Evolutionary conservation across 2,888 invertebrate species (phyloP).

Genomic region (Parelbella ahira): DNA sequence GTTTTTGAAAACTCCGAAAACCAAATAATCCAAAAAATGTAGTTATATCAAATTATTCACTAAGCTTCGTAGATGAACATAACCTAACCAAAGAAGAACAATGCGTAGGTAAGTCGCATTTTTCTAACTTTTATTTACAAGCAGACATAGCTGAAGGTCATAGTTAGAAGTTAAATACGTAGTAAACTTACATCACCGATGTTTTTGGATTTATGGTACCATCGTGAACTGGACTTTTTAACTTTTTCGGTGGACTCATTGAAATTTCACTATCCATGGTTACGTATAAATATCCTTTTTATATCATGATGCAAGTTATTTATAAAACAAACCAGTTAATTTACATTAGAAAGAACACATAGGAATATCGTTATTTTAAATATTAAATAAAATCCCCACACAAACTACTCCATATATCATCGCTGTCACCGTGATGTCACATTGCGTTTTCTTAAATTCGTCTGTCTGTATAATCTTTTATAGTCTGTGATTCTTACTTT

Average conservation of each 20-base stretch:
- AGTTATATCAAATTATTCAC: too few species aligned
- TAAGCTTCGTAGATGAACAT: too few species aligned
- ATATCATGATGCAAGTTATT: too few species aligned
- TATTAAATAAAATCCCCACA: conserved; percentile 2
- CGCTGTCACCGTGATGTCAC: too few species aligned
- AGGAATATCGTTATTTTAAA: conserved; percentile 4
- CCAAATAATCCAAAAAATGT: too few species aligned
- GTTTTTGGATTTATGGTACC: conserved; percentile 52
- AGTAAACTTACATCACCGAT: conserved; percentile 61
- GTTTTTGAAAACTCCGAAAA: too few species aligned
- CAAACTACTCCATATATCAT: too few species aligned
- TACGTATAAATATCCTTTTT: conserved; percentile 14
- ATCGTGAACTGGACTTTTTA: conserved; percentile 51
- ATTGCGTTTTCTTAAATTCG: too few species aligned
- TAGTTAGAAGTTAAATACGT: conserved; percentile 2
- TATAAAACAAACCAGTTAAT: too few species aligned
- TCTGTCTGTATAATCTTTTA: too few species aligned
- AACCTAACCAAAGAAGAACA: neutral
- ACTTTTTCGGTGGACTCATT: conserved; percentile 49
- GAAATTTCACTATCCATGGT: conserved; percentile 45
- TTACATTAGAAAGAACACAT: too few species aligned
- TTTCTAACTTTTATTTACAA: neutral
- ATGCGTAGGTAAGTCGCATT: neutral
- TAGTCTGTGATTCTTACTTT: too few species aligned
- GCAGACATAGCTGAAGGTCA: conserved; percentile 6